phyloP scores from a whole-genome alignment of 2,113 vertebrate genomes.

The Gavia stellata region DNA sequence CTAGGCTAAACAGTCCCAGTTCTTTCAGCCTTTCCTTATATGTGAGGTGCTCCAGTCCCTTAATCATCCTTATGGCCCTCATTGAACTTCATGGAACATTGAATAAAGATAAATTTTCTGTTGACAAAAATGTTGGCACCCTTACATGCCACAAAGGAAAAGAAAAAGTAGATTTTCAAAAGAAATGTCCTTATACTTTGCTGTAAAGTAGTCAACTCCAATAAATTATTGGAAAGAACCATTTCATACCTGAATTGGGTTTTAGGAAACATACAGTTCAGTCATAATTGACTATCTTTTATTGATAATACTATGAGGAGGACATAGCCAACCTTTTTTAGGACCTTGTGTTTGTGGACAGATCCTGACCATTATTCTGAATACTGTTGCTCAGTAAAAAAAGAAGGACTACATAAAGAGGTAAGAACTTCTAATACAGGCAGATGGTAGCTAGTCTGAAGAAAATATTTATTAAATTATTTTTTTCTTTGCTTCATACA shows the following conservation, averaged over 20 bases:
- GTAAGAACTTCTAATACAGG: not conserved
- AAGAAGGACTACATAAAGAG: not conserved
- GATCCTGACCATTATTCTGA: not conserved
- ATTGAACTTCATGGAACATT: not conserved
- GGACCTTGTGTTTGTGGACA: not conserved
- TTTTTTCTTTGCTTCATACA: not conserved
- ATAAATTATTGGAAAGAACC: not conserved
- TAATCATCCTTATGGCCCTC: not conserved
- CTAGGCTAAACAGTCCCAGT: fast-evolving
- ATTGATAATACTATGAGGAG: not conserved
- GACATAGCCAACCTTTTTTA: not conserved
- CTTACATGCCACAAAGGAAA: not conserved
- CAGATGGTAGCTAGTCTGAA: constrained; percentile 29
- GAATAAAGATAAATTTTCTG: not conserved
- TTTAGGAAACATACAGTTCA: not conserved
- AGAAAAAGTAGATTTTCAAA: not conserved
- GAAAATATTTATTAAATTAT: constrained; percentile 21
- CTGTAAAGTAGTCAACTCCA: not conserved
- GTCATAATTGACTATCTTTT: not conserved
- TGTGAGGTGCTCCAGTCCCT: not conserved
- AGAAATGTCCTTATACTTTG: not conserved
- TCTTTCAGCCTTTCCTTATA: not conserved
- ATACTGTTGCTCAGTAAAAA: not conserved
- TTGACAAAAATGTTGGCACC: not conserved
- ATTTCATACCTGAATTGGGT: not conserved